Evolutionary conservation across 1,140 invertebrate genomes (phyloP).

Genomic region (Tetramorium parvispinum): DNA sequence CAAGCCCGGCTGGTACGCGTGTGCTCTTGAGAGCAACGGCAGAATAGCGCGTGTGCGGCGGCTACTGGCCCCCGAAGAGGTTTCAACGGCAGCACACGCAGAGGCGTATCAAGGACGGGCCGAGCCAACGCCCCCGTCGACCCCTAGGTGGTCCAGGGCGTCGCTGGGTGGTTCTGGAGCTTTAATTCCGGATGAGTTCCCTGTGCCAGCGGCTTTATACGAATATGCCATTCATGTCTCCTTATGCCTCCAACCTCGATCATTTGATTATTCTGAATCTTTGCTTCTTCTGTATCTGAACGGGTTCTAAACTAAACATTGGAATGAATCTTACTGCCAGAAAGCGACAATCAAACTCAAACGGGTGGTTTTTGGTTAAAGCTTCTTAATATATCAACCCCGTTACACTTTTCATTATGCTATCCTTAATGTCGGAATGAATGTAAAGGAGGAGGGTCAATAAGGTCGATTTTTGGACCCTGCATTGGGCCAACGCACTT

Average conservation of each 20-base stretch:
- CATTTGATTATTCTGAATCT: constrained; percentile 23
- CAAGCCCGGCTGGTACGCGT: constrained; percentile 54
- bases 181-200: constrained; percentile 77
- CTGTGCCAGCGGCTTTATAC: constrained; percentile 34
- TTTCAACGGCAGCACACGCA: constrained; percentile 78
- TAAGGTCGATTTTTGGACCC: no score
- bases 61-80: constrained; percentile 69
- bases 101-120: constrained; percentile 78
- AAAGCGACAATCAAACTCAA: not conserved
- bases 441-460: no score
- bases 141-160: constrained; percentile 84
- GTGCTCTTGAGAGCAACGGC: constrained; percentile 48
- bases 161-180: constrained; percentile 79
- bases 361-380: not conserved
- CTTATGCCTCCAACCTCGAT: not conserved
- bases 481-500: no score
- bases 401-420: not conserved
- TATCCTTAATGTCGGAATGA: not conserved
- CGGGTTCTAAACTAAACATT: not conserved
- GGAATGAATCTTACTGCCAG: not conserved
- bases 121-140: constrained; percentile 80
- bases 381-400: not conserved
- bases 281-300: not conserved
- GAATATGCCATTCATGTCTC: constrained; percentile 28
- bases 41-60: constrained; percentile 64